phyloP scores from a whole-genome alignment of 2,797 vertebrate species.

The Hyperoplus immaculatus region DNA sequence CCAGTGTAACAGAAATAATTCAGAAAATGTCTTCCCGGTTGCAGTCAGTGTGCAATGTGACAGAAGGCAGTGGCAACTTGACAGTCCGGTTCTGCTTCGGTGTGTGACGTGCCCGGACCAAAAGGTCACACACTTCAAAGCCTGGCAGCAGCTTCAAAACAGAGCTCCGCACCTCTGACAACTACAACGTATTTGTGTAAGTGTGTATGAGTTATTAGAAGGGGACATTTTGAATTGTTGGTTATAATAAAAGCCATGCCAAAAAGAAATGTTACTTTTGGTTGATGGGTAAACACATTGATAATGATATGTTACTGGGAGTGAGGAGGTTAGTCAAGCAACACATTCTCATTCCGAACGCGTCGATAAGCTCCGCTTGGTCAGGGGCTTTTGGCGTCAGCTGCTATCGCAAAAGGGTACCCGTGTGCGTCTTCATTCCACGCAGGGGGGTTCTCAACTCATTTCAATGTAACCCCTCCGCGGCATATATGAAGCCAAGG shows the following conservation, averaged over 20 bases:
- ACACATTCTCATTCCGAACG: too few relatives aligned
- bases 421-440: too few relatives aligned
- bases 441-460: too few relatives aligned
- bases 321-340: not conserved
- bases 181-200: constrained; percentile 53
- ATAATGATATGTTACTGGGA: constrained; percentile 4
- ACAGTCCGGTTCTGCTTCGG: constrained; percentile 77
- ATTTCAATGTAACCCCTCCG: too few relatives aligned
- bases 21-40: constrained; percentile 47
- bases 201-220: constrained; percentile 35
- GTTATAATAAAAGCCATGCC: constrained; percentile 45
- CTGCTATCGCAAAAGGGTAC: too few relatives aligned
- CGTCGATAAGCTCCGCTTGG: too few relatives aligned
- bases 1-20: constrained; percentile 65
- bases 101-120: constrained; percentile 73
- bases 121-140: constrained; percentile 84
- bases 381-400: too few relatives aligned
- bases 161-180: constrained; percentile 61
- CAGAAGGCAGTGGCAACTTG: constrained; percentile 74
- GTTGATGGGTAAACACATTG: constrained; percentile 42
- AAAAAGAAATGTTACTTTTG: constrained; percentile 27
- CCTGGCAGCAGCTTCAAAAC: constrained; percentile 72
- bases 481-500: too few relatives aligned
- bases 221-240: constrained; percentile 26
- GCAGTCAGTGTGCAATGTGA: constrained; percentile 65